Base-by-base conservation (phyloP, 1,140 invertebrate genomes). In the Bilobella aurantiaca region DNA sequence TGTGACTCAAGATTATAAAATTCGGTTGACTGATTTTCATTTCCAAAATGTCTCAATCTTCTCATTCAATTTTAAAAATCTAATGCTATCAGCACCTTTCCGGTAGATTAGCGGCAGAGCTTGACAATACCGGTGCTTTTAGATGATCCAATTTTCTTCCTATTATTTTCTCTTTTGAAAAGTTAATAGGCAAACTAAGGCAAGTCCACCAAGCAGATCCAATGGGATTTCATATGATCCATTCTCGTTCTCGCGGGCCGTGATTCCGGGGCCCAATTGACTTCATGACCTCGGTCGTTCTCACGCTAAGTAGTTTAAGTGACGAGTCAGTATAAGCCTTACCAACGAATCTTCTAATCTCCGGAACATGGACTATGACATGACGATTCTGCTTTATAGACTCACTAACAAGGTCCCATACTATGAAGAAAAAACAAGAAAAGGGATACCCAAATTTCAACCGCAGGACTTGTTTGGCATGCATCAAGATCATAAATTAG, bases 21-120 rank as follows among this genome's bases (percentile, higher is more conserved):
- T 64, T 32, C 67, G 47, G 57, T 68, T 32, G 25, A 65, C 57
- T 65, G 67, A 68, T 65, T 64, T 37, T 21, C 18, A 5, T 32
- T 58, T 37, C 23, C 32, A 32, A 28, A 18, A 42, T 27, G 42
- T 30, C 31, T 21, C 34, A 53, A 59, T 56, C 27, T 56, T 2
- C 47, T 12, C 8, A 56, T 16, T 56, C n/a, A n/a, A n/a, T n/a
- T n/a, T 25, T 16, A 8, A 56, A 29, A 37, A 61, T 37, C 59
- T 53, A 30, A 49, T 34, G 25, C 37, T 53, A 37, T 37, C 34
- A 61, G 28, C 49, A 64, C 56, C 62, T 64, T 64, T 63, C 42
- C 56, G 31, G 47, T 23, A 49, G 28, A 25, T 29, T 47, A 49
- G 49, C n/a, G n/a, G n/a, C n/a, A n/a, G n/a, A n/a, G 18, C 32